Evolutionary conservation across 2,113 vertebrate genomes (phyloP).

Genomic region (Laterallus jamaicensis): DNA sequence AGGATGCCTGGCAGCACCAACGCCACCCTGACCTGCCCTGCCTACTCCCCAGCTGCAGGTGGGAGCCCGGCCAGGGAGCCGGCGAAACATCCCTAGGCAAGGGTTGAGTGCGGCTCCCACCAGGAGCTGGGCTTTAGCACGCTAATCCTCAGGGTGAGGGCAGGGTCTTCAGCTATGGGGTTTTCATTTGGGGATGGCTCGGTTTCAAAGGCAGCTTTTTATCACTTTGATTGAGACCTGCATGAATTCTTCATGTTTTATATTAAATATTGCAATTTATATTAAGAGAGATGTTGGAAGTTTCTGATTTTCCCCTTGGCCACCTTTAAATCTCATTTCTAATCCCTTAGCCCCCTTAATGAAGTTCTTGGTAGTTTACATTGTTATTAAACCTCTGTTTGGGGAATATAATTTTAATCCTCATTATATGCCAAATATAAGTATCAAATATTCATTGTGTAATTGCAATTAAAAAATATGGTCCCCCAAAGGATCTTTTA

Average conservation of each 20-base stretch:
- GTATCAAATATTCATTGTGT: slow-evolving; percentile 61
- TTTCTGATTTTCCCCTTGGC: slow-evolving; percentile 30
- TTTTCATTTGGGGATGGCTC: neutral
- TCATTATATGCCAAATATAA: slow-evolving; percentile 34
- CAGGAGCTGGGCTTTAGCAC: neutral
- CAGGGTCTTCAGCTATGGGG: neutral
- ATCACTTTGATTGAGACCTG: neutral
- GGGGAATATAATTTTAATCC: slow-evolving; percentile 60
- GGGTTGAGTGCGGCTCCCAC: neutral
- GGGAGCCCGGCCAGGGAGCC: neutral
- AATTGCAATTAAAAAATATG: slow-evolving; percentile 63
- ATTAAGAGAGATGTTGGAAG: slow-evolving; percentile 18
- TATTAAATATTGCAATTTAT: slow-evolving; percentile 10
- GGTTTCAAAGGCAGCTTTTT: slow-evolving; percentile 10
- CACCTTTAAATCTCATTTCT: slow-evolving; percentile 48
- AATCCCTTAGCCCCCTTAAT: slow-evolving; percentile 44
- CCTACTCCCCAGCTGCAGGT: neutral
- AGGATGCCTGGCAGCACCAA: neutral
- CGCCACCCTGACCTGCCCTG: rapidly evolving
- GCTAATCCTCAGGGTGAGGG: neutral
- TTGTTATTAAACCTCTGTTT: slow-evolving; percentile 66
- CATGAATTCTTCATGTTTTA: neutral
- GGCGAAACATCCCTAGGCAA: rapidly evolving
- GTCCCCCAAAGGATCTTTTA: slow-evolving; percentile 38
- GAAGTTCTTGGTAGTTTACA: slow-evolving; percentile 57